Evolutionary conservation across 2,888 invertebrate species (phyloP).

Genomic region (Drosophila buzzatii): DNA sequence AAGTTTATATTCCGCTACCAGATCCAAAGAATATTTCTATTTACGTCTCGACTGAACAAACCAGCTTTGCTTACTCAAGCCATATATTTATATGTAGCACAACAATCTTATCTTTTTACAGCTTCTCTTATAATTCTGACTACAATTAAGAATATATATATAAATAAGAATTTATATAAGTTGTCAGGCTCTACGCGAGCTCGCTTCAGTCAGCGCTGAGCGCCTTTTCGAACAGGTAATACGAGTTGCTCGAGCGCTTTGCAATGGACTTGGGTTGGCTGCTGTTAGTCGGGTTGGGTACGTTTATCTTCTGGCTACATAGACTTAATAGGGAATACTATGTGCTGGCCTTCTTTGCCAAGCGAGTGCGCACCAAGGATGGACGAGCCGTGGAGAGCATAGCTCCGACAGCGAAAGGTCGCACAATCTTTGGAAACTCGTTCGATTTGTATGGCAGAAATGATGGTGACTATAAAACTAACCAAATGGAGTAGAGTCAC

Average conservation of each 20-base stretch:
- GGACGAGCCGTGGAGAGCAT: constrained; percentile 65
- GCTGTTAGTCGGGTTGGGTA: constrained; percentile 38
- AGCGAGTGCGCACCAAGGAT: constrained; percentile 67
- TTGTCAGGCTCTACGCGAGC: background rate
- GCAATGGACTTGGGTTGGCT: constrained; percentile 34
- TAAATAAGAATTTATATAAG: background rate
- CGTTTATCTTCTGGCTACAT: constrained; percentile 55
- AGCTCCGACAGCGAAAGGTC: constrained; percentile 55
- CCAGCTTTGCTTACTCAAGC: background rate
- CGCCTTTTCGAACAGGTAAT: background rate
- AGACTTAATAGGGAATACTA: constrained; percentile 61
- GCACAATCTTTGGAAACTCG: constrained; percentile 76
- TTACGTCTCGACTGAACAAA: background rate
- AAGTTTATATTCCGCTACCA: background rate
- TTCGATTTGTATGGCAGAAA: constrained; percentile 70
- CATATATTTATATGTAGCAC: background rate
- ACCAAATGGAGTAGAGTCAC: fast-evolving
- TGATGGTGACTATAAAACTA: constrained; percentile 29
- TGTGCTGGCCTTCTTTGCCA: constrained; percentile 59
- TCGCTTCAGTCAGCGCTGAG: constrained; percentile 16
- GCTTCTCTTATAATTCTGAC: background rate
- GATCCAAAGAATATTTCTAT: background rate
- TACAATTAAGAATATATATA: background rate
- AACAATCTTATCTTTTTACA: background rate
- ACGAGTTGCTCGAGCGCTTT: background rate